Base-by-base conservation (phyloP, 2,797 vertebrate genomes). In the Phrynocephalus guinanensis region DNA sequence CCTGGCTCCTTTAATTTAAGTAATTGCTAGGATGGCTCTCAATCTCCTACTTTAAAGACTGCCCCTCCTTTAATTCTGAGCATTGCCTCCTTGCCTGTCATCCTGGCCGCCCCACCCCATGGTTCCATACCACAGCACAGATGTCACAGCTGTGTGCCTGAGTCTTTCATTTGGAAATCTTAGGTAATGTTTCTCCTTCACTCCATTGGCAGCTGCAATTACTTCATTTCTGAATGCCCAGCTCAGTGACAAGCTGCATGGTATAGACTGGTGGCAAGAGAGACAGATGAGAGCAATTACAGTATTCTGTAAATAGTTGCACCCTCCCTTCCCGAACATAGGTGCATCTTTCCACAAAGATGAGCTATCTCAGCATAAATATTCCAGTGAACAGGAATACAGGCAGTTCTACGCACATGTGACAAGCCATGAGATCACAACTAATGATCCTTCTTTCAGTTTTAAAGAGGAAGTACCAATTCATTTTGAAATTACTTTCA, bases 401-500 rank as follows among this genome's bases (percentile, higher is more conserved):
- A 28, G 24, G 8, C 68, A 73, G 52, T 30, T 84, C 73, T 75
- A 50, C 52, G 70, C 16, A 38, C 50, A 16, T 67, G 26, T 67
- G 18, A 44, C 26, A 73, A 67, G 16, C 30, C 30, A 81, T 82
- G 83, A 88, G 83, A 75, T 70, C 38, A 81, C 33, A 85, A 82
- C 33, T 75, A 82, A 87, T 44, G 9, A 71, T 81, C 78, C 84
- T 63, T 85, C 48, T 85, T 63, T 72, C 52, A n/a, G 9, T 78
- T 70, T 52, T 30, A 75, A 73, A 87, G 56, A 87, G 18, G 38
- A 75, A 50, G 50, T 76, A 75, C 80, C 78, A 33, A 63, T 85
- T 88, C 83, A 88, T 80, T 84, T 88, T 70, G 83, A 85, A 82
- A 85, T 81, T 33, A 44, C 48, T 88, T 67, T 76, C 16, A 38